Percentiles rank a stretch among this genome's conserved stretches.
phyloP scores from a whole-genome alignment of 2,113 vertebrate species.

The Dasyprocta punctata region DNA sequence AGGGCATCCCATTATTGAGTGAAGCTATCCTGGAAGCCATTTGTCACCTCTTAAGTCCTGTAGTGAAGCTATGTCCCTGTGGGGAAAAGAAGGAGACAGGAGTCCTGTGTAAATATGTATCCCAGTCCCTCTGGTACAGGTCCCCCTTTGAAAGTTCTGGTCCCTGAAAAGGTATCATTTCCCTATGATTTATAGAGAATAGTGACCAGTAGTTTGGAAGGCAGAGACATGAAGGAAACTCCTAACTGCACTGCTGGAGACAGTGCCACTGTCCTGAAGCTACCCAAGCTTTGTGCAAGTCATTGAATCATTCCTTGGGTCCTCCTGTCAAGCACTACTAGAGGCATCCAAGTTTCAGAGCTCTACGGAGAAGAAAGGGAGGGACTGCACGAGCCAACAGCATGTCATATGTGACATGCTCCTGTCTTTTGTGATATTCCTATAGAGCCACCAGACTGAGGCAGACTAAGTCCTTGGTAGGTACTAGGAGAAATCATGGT shows the following conservation, averaged over 20 bases:
- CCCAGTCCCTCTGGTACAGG: neutral
- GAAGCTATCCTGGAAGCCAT: neutral
- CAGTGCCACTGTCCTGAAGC: too few relatives aligned
- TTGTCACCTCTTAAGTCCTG: neutral
- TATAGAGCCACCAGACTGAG: neutral
- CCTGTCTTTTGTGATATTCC: neutral
- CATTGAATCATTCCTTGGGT: fast-evolving
- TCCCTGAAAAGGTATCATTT: neutral
- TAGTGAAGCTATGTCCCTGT: fast-evolving
- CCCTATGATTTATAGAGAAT: neutral
- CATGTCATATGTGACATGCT: neutral
- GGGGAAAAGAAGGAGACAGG: neutral
- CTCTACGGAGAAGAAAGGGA: neutral
- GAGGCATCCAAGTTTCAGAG: neutral
- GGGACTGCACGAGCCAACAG: fast-evolving
- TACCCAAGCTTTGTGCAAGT: neutral
- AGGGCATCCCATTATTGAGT: neutral
- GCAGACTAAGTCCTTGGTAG: neutral
- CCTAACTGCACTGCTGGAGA: neutral
- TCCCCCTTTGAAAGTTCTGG: neutral
- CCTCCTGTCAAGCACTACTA: neutral
- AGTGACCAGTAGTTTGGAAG: neutral
- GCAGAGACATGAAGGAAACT: neutral
- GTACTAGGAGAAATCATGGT: neutral
- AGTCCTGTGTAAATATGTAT: fast-evolving